Base-by-base conservation (phyloP, 2,113 vertebrate genomes). In the Datnioides undecimradiatus region DNA sequence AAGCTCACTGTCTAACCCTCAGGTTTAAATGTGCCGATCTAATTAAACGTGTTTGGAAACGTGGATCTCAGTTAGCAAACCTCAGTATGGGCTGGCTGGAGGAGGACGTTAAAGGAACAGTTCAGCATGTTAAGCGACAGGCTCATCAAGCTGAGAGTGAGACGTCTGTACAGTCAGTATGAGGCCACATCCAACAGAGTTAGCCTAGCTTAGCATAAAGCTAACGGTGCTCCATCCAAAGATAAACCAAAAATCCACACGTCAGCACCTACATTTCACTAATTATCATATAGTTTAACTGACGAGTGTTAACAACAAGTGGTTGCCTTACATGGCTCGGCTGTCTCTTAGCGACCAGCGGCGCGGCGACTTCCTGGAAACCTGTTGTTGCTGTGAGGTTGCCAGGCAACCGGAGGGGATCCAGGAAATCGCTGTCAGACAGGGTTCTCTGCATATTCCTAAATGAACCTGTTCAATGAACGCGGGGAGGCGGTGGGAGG, bases 191-290 rank as follows among this genome's bases (percentile, higher is more conserved):
- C 29, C 31, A 21, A 1, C 3, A n/a, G 17, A 12, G 13, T 33
- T 34, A 12, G 4, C 55, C 11, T 23, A 12, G 21, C 48, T 58
- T 34, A 21, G 31, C 55, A 19, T 58, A 34, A 10, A 58, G 31
- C 17, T 33, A 10, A 8, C 31, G 8, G 10, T 16, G 29, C 17
- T 57, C 48, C 7, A 14, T 27, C 12, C 49, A 16, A 21, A 11
- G 27, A 9, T 55, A 19, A 31, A 31, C 29, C 29, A 11, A 14
- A 16, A 27, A 12, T 16, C 52, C 27, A 29, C 52, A 2, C 4
- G 2, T 0, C 25, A 7, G 5, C 12, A 7, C 1, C 13, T 52
- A n/a, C n/a, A n/a, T n/a, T n/a, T n/a, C n/a, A n/a, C n/a, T n/a
- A n/a, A n/a, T n/a, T n/a, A n/a, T n/a, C n/a, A n/a, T n/a, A n/a